Percentiles rank a stretch among this genome's conserved stretches.
Conservation (phyloP, 2,888 invertebrate species). For the Scrobipalpa atriplicella region DNA sequence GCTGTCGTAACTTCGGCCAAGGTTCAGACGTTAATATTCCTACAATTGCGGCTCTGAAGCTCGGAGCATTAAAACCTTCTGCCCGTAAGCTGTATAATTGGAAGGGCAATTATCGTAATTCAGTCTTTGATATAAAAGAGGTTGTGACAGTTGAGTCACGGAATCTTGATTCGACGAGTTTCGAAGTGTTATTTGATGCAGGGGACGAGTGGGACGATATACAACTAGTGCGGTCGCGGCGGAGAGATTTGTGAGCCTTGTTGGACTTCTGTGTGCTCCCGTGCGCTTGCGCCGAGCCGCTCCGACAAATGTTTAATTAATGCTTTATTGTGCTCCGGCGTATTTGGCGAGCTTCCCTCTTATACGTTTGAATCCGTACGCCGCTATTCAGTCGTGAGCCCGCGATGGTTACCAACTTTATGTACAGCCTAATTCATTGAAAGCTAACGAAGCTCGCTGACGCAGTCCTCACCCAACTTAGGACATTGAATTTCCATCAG, state of each 20-base stretch:
- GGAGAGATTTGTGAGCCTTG: slow-evolving; percentile 5
- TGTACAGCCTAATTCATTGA: slow-evolving; percentile 29
- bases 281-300: slow-evolving; percentile 28
- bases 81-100: slow-evolving; percentile 19
- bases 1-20: slow-evolving; percentile 28
- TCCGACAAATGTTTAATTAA: slow-evolving; percentile 45
- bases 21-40: slow-evolving; percentile 7
- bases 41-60: slow-evolving; percentile 11
- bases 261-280: slow-evolving; percentile 17
- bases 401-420: slow-evolving; percentile 24
- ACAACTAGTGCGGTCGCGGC: slow-evolving; percentile 3
- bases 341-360: slow-evolving; percentile 37
- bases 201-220: slow-evolving; percentile 14
- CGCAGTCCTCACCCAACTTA: slow-evolving; percentile 13
- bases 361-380: slow-evolving; percentile 29
- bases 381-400: slow-evolving; percentile 32
- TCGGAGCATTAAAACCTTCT: slow-evolving; percentile 2
- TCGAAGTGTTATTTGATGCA: slow-evolving; percentile 20
- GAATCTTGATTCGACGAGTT: slow-evolving; percentile 23
- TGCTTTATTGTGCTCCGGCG: slow-evolving; percentile 40
- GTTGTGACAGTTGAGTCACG: slow-evolving; percentile 18
- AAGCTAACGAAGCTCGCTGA: slow-evolving; percentile 26
- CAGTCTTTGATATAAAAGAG: slow-evolving; percentile 19
- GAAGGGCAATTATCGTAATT: slow-evolving; percentile 14
- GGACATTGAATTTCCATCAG: slow-evolving; percentile 3